A percentile compares a stretch with the other conserved stretches of the same genome.
These are phyloP conservation scores for Ictalurus punctatus DNA, from an alignment of 2,113 vertebrate genomes.

Conservation along the genomic window DNA sequence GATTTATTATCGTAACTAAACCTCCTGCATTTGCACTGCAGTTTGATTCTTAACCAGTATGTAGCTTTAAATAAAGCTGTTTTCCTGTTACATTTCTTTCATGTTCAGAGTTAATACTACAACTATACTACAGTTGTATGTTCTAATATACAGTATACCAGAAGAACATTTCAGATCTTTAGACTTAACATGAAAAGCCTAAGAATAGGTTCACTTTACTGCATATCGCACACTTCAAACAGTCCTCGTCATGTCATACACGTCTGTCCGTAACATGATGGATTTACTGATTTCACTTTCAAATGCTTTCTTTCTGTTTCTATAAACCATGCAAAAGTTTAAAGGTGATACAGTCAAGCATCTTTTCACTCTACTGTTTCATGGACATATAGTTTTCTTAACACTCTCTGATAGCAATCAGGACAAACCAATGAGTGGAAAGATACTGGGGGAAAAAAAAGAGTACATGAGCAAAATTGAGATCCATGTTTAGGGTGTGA, in stretches of 20 bases:
- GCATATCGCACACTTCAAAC: not conserved
- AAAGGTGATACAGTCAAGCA: slow-evolving; percentile 37
- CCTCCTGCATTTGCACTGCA: not conserved
- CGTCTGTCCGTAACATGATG: not conserved
- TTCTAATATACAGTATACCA: not conserved
- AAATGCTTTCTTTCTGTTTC: slow-evolving; percentile 14
- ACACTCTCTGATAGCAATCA: slow-evolving; percentile 46
- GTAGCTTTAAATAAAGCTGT: not conserved
- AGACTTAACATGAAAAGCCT: not conserved
- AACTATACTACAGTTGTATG: not conserved
- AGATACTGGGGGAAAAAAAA: slow-evolving; percentile 29
- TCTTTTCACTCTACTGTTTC: slow-evolving; percentile 29
- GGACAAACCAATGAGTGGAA: slow-evolving; percentile 47
- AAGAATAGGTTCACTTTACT: not conserved
- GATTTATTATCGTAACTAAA: not conserved
- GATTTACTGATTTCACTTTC: slow-evolving; percentile 30
- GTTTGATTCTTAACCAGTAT: not conserved
- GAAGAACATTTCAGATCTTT: not conserved
- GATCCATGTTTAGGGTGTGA: slow-evolving; percentile 35
- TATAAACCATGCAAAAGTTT: slow-evolving; percentile 34
- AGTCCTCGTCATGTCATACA: not conserved
- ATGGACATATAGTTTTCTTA: slow-evolving; percentile 41
- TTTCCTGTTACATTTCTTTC: not conserved
- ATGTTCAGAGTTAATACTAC: not conserved
- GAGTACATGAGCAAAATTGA: slow-evolving; percentile 10